These are phyloP conservation scores for Parapristionchus giblindavisi DNA, from an alignment of 2,888 invertebrate genomes.

Conservation along the genomic window DNA sequence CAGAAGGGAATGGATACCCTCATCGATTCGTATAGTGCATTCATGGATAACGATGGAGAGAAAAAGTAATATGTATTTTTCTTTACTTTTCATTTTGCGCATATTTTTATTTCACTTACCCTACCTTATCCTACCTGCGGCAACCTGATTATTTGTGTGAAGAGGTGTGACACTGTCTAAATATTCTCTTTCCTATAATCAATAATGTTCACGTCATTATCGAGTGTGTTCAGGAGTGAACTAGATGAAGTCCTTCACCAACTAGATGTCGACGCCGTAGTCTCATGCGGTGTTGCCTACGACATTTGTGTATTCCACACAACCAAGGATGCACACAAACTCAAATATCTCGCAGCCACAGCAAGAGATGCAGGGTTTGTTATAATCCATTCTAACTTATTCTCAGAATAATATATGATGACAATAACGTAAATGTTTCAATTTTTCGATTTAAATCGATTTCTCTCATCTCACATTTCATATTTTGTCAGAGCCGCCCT, in stretches of 20 bases:
- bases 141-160: not conserved
- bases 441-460: not conserved
- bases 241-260: conserved; percentile 82
- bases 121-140: not conserved
- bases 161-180: not conserved
- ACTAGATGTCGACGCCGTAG: conserved; percentile 87
- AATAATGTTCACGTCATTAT: not conserved
- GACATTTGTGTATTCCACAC: conserved; percentile 85
- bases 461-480: not conserved
- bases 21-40: conserved; percentile 94
- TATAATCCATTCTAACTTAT: too few species aligned
- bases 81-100: not conserved
- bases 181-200: not conserved
- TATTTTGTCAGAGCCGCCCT: not conserved
- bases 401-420: too few species aligned
- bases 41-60: conserved; percentile 93
- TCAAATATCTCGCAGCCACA: conserved; percentile 37
- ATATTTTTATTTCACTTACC: not conserved
- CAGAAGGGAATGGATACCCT: conserved; percentile 84
- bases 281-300: conserved; percentile 91
- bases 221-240: conserved; percentile 80
- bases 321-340: conserved; percentile 48
- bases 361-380: conserved; percentile 31
- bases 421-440: not conserved
- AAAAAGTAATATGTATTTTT: not conserved